phyloP scores from a whole-genome alignment of 2,888 invertebrate genomes.

The Ceriagrion tenellum region DNA sequence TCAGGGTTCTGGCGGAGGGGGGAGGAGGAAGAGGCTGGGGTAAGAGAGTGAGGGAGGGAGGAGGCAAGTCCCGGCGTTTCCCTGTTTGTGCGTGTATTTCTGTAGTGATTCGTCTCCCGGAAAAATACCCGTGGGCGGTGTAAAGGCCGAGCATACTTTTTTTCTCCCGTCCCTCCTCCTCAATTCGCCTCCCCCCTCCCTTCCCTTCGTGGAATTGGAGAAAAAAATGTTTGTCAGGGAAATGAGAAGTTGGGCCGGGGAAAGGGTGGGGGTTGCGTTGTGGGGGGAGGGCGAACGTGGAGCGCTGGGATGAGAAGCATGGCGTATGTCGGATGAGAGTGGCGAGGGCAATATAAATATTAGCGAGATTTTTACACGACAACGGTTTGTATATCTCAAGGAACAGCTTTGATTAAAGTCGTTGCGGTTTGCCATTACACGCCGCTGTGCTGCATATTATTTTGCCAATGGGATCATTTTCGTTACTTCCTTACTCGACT shows the following conservation, averaged over 20 bases:
- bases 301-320: not conserved
- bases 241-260: not conserved
- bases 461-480: conserved; percentile 26
- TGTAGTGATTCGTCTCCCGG: conserved; percentile 21
- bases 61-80: not conserved
- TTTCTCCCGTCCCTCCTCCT: too few species aligned
- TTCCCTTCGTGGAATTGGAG: conserved; percentile 19
- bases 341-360: not conserved
- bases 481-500: not conserved
- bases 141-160: not conserved
- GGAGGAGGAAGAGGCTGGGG: too few species aligned
- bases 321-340: not conserved
- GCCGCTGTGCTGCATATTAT: not conserved
- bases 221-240: not conserved
- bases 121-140: conserved; percentile 30
- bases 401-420: conserved; percentile 7
- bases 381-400: conserved; percentile 14
- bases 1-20: not conserved
- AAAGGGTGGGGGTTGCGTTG: not conserved
- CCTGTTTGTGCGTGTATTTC: conserved; percentile 34
- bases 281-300: not conserved
- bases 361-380: not conserved
- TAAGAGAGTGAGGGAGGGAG: not conserved
- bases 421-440: not conserved
- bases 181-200: not conserved